Evolutionary conservation across 2,888 invertebrate species (phyloP).

Genomic region (Melinopterus prodromus): DNA sequence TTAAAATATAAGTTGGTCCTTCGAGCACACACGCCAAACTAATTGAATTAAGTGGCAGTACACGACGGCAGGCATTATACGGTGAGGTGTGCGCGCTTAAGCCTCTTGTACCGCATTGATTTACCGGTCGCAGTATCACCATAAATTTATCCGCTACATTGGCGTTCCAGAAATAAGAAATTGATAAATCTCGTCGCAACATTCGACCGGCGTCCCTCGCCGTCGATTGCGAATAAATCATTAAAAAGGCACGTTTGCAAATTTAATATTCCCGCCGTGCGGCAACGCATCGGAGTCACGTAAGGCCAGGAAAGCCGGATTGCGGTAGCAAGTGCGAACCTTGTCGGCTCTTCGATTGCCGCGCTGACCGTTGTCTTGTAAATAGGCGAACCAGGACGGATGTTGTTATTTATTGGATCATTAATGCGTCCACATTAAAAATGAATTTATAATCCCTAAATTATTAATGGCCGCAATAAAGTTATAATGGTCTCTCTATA

Average conservation of each 20-base stretch:
- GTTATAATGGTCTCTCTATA: constrained; percentile 29
- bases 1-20: neutral
- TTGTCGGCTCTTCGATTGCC: constrained; percentile 22
- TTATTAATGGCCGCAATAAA: constrained; percentile 32
- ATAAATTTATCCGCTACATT: constrained; percentile 19
- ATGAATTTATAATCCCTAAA: constrained; percentile 32
- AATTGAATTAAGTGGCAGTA: constrained; percentile 12
- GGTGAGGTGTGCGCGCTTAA: constrained; percentile 16
- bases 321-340: constrained; percentile 16
- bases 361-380: constrained; percentile 28
- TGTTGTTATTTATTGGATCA: constrained; percentile 29
- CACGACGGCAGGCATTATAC: constrained; percentile 9
- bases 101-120: constrained; percentile 21
- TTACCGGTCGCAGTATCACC: constrained; percentile 12
- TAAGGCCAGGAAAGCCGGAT: neutral
- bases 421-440: constrained; percentile 33
- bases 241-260: constrained; percentile 11
- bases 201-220: neutral
- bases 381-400: constrained; percentile 23
- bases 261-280: constrained; percentile 18
- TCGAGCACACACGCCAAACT: neutral
- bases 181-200: constrained; percentile 20
- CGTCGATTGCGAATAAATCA: constrained; percentile 14
- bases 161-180: constrained; percentile 16
- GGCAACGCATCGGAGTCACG: constrained; percentile 5